Evolutionary conservation across 2,113 vertebrate species (phyloP), one percentile per base, ranked within the genome.

Genomic region (Phaethon lepturus): DNA sequence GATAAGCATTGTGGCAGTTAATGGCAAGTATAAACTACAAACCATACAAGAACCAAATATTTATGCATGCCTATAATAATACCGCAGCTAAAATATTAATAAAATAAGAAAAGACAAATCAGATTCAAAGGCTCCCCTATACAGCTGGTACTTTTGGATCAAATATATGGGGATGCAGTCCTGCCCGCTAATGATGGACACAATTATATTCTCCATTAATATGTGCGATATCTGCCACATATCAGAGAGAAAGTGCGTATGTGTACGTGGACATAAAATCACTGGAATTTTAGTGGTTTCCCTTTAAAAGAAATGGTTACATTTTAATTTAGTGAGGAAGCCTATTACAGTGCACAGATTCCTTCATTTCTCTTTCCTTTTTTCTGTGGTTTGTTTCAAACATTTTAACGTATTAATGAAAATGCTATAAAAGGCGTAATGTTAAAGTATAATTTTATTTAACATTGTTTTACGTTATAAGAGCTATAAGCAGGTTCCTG

Each of bases 371-470:
- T 71, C 50, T 76, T 88, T 86, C 66, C 35, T 13, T 82, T 83
- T 74, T 53, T 29, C 55, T 64, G 19, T 89, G 49, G 26, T 85
- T 97, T 93, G 31, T 96, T 97, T 95, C 74, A 87, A 87, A 73
- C 7, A 28, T 80, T 90, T 87, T 91, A 58, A 94, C 90, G 50
- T 68, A 91, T 86, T 95, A 91, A 91, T 96, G 71, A 92, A 95
- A 96, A 83, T 88, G 38, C 25, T 92, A 29, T 78, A 88, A 84
- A 97, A 95, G 59, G 45, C 35, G 17, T 83, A 94, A 86, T 40
- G 17, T 76, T 95, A n/a, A 69, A 90, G 59, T 69, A 75, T 78
- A 83, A 75, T 87, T 92, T 95, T 87, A 93, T 90, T 92, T 94
- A 85, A 75, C 58, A 60, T 93, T 91, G 66, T 53, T 90, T 94